These are phyloP conservation scores for Temnothorax curvispinosus DNA, from an alignment of 1,140 invertebrate species.

Conservation along the genomic window DNA sequence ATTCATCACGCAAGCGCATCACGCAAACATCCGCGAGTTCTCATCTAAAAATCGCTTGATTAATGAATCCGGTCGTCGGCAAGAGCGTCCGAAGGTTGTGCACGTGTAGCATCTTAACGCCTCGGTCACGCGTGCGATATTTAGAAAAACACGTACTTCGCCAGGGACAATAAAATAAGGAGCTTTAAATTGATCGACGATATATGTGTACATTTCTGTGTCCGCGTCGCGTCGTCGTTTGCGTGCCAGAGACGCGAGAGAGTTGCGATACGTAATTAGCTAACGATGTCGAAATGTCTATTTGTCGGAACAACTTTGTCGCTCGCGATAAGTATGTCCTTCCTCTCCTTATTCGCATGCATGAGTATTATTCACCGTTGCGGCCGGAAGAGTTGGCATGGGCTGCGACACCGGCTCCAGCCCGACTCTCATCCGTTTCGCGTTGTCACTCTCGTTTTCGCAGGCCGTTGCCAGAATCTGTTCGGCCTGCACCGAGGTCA, in stretches of 20 bases:
- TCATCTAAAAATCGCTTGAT: constrained; percentile 41
- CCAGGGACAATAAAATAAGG: background rate
- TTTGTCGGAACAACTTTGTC: background rate
- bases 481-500: constrained; percentile 98
- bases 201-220: constrained; percentile 20
- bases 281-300: constrained; percentile 24
- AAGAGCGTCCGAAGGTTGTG: constrained; percentile 2
- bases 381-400: constrained; percentile 90
- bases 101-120: constrained; percentile 32
- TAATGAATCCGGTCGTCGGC: constrained; percentile 17
- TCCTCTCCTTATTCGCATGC: background rate
- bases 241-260: background rate
- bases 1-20: constrained; percentile 8
- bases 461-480: constrained; percentile 97
- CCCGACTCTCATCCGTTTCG: constrained; percentile 97
- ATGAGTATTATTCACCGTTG: constrained; percentile 83
- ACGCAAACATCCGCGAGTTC: constrained; percentile 39
- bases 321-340: background rate
- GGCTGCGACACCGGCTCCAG: constrained; percentile 97
- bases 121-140: background rate
- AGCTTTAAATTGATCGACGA: constrained; percentile 9
- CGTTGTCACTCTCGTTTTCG: constrained; percentile 98
- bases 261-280: constrained; percentile 25
- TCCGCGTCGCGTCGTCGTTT: background rate
- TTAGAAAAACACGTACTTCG: background rate